Evolutionary conservation across 2,888 invertebrate species (phyloP), one percentile per base, ranked within the genome.

Genomic region (Megalurothrips usitatus): DNA sequence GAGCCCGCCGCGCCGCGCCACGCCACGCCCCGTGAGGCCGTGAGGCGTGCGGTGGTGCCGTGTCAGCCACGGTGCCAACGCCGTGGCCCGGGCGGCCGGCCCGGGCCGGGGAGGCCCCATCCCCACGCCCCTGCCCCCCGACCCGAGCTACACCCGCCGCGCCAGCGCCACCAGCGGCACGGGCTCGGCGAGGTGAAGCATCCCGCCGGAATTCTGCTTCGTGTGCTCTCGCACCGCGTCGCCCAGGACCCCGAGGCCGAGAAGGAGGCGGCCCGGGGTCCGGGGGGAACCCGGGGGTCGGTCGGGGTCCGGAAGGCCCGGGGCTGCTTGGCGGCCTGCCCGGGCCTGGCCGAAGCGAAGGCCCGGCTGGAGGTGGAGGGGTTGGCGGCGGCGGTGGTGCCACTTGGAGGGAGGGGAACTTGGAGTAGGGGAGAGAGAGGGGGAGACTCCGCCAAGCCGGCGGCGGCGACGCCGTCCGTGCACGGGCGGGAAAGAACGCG

Each of bases 21-120:
- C 58, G 58, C 58, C 58, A 2, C 52, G 9, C 52, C 52, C 52
- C 14, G 52, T 17, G 19, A 11, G 19, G 68, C 68, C 58, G 14
- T 58, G 58, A 17, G 19, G 58, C 58, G 14, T 58, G 68, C 68
- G 68, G 68, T 75, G 68, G 68, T 75, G 68, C 68, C 68, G 68
- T 75, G 68, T 23, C 26, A 26, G 68, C 68, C 68, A 11, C 23
- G 68, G 68, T 68, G 68, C 68, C 23, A 11, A 10, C 68, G 68
- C 23, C 26, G 23, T 26, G n/a, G 68, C 23, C 26, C 68, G 68
- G 23, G 26, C 68, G 11, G 58, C 26, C 68, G 26, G 68, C n/a
- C 23, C 68, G 68, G 26, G 23, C 26, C 26, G 68, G 58, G 58
- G 4, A 6, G 12, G 14, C 12, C 58, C 34, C 34, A 43, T 43